A percentile compares a stretch with the other conserved stretches of the same genome.
phyloP scores from a whole-genome alignment of 1,140 invertebrate species.

The Aradophagus sp. region DNA sequence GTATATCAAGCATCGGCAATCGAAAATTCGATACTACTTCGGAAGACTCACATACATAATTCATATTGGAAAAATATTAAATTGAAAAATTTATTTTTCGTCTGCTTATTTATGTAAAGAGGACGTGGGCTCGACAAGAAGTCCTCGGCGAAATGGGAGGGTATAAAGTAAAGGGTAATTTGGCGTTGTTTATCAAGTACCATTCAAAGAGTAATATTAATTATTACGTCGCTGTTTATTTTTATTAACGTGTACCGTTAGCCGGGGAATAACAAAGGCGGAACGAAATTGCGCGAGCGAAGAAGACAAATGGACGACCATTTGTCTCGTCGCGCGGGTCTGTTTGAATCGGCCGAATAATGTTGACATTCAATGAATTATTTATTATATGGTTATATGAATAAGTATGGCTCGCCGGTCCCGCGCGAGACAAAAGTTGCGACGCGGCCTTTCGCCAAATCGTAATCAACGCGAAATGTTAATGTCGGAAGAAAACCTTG shows the following conservation, averaged over 20 bases:
- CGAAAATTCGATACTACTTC: too few relatives aligned
- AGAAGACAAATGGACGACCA: slow-evolving; percentile 25
- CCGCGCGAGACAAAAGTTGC: slow-evolving; percentile 19
- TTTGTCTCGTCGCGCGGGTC: slow-evolving; percentile 19
- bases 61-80: too few relatives aligned
- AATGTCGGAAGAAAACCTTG: slow-evolving; percentile 2
- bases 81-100: too few relatives aligned
- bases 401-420: slow-evolving; percentile 24
- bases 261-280: slow-evolving; percentile 10
- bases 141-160: too few relatives aligned
- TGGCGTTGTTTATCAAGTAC: too few relatives aligned
- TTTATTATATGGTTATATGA: slow-evolving; percentile 45
- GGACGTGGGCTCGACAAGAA: too few relatives aligned
- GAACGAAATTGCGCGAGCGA: slow-evolving; percentile 2
- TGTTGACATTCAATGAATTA: slow-evolving; percentile 42
- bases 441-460: slow-evolving; percentile 8
- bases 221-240: too few relatives aligned
- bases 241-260: slow-evolving; percentile 39
- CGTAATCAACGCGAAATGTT: slow-evolving; percentile 21
- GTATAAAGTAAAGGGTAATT: too few relatives aligned
- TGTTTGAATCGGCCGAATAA: slow-evolving; percentile 25
- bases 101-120: too few relatives aligned
- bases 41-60: too few relatives aligned
- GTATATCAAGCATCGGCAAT: too few relatives aligned
- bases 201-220: too few relatives aligned